These are phyloP conservation scores for Agrilus biguttatus DNA, from an alignment of 2,888 invertebrate genomes.

Conservation along the genomic window DNA sequence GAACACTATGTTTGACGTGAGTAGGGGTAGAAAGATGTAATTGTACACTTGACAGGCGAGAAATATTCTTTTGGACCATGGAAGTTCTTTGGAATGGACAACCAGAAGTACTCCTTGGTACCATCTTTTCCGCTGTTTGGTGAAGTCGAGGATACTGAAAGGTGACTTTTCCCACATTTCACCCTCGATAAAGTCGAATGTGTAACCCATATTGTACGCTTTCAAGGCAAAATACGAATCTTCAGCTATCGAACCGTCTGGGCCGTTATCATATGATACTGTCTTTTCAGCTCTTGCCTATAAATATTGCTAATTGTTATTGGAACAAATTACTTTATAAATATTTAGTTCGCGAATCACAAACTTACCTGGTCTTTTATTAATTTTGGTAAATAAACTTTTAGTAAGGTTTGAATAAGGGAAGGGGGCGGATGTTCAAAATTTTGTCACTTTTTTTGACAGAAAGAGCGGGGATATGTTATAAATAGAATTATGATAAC, in stretches of 20 bases:
- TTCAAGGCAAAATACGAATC: slow-evolving; percentile 96
- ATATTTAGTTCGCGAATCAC: too few relatives aligned
- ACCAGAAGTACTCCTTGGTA: slow-evolving; percentile 82
- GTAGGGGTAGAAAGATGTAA: slow-evolving; percentile 89
- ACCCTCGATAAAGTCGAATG: slow-evolving; percentile 91
- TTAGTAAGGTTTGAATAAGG: too few relatives aligned
- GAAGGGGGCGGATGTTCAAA: too few relatives aligned
- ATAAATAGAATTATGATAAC: too few relatives aligned
- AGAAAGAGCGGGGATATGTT: too few relatives aligned
- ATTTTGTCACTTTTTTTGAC: too few relatives aligned
- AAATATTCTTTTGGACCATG: slow-evolving; percentile 62
- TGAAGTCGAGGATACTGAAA: slow-evolving; percentile 86
- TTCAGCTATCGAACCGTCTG: slow-evolving; percentile 95
- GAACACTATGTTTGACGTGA: slow-evolving; percentile 76
- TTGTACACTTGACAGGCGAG: slow-evolving; percentile 84
- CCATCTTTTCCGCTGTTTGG: slow-evolving; percentile 95
- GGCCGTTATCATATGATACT: slow-evolving; percentile 91
- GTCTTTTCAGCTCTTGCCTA: slow-evolving; percentile 76
- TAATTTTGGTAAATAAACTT: too few relatives aligned
- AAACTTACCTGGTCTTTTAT: too few relatives aligned
- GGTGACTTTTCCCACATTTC: slow-evolving; percentile 99
- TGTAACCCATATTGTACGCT: slow-evolving; percentile 78
- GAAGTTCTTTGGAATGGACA: slow-evolving; percentile 75
- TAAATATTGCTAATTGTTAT: slow-evolving; percentile 16
- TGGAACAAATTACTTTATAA: background rate